phyloP scores from a whole-genome alignment of 2,113 vertebrate species.

The Chionodraco myersi region DNA sequence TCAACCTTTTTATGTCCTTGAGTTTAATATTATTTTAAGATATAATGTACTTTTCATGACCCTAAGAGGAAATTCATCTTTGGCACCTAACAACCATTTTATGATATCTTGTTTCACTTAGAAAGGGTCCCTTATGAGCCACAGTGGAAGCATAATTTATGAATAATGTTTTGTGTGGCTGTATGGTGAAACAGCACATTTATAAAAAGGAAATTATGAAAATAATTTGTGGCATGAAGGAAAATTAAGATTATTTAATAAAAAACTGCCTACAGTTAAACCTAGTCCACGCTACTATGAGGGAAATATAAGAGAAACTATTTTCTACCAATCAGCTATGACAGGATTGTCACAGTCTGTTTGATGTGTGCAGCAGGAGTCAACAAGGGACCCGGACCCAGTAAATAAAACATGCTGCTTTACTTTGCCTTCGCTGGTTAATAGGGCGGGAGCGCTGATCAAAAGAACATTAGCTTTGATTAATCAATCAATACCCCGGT shows the following conservation, averaged over 20 bases:
- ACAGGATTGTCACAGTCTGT: conserved; percentile 68
- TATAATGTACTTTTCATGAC: background rate
- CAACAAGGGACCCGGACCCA: conserved; percentile 42
- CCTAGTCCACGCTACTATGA: conserved; percentile 28
- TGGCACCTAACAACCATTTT: background rate
- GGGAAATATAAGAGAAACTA: conserved; percentile 47
- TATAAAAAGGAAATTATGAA: background rate
- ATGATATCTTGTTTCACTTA: background rate
- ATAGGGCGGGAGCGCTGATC: conserved; percentile 69
- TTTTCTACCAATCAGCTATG: conserved; percentile 63
- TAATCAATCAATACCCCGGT: conserved; percentile 78
- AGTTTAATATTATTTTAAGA: background rate
- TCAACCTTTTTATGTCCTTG: background rate
- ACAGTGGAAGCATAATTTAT: background rate
- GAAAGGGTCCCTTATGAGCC: background rate
- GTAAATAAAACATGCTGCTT: conserved; percentile 78
- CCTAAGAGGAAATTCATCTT: background rate
- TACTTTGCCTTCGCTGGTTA: conserved; percentile 55
- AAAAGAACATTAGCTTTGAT: conserved; percentile 81
- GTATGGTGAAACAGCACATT: background rate
- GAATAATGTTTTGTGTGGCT: conserved; percentile 1
- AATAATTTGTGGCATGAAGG: background rate
- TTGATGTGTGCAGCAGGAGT: conserved; percentile 62
- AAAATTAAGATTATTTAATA: conserved; percentile 38
- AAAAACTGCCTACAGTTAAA: conserved; percentile 20